Conservation (phyloP, 2,888 invertebrate genomes). For the Chrysodeixis includens region DNA sequence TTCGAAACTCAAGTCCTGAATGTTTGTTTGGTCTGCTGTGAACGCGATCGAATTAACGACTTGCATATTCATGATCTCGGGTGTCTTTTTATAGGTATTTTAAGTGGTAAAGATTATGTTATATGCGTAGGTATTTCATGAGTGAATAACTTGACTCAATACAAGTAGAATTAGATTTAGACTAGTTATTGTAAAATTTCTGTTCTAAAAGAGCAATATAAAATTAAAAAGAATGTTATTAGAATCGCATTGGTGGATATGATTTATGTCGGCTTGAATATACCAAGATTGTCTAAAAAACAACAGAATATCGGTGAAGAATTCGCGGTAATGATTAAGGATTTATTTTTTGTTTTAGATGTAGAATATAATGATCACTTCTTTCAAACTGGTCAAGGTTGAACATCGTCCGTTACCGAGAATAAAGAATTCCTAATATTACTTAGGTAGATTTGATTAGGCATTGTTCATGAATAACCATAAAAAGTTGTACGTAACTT, state of each 20-base stretch:
- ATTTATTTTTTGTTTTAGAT: neutral
- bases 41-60: conserved; percentile 26
- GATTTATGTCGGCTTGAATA: neutral
- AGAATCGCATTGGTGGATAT: neutral
- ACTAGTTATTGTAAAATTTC: neutral
- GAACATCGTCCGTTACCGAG: neutral
- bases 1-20: conserved; percentile 53
- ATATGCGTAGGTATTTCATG: neutral
- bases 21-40: conserved; percentile 46
- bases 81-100: neutral
- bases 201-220: neutral
- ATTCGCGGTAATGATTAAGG: neutral
- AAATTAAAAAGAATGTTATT: neutral
- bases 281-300: neutral
- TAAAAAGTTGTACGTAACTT: neutral
- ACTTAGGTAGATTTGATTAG: neutral
- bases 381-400: conserved; percentile 8
- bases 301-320: neutral
- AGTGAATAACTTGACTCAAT: neutral
- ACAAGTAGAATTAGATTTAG: neutral
- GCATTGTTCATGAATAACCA: neutral
- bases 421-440: neutral
- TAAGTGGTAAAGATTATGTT: neutral
- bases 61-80: neutral
- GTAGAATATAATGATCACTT: conserved; percentile 6